These are phyloP conservation scores for Etia nguti DNA, from an alignment of 2,113 vertebrate genomes.

Conservation along the genomic window DNA sequence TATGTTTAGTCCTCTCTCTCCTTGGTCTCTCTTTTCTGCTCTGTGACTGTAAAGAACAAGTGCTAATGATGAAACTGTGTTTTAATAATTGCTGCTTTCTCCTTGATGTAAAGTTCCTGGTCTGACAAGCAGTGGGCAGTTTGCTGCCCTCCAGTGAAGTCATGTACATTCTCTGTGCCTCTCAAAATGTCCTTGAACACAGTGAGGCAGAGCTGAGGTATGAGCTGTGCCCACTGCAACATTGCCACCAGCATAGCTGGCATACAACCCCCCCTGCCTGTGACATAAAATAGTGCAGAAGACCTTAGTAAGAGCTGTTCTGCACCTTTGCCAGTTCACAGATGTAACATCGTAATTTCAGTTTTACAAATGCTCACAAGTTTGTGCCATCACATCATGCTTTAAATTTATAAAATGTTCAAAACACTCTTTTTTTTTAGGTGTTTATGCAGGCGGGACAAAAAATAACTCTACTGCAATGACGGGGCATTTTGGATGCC, in stretches of 20 bases:
- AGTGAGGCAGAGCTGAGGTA: slow-evolving; percentile 27
- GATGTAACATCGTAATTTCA: background rate
- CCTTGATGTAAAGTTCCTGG: background rate
- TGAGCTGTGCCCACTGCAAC: slow-evolving; percentile 42
- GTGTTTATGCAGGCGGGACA: background rate
- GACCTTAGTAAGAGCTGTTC: background rate
- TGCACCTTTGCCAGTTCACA: background rate
- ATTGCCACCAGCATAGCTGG: slow-evolving; percentile 12
- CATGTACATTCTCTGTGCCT: background rate
- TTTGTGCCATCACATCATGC: background rate
- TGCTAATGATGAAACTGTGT: background rate
- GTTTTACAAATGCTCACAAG: background rate
- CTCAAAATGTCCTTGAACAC: slow-evolving; percentile 63
- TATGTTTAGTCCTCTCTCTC: background rate
- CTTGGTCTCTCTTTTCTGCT: background rate
- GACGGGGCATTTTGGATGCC: background rate
- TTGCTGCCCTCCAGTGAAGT: background rate
- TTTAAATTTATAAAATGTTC: background rate
- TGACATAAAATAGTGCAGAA: slow-evolving; percentile 29
- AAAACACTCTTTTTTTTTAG: background rate
- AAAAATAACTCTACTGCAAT: background rate
- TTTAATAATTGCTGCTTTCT: background rate
- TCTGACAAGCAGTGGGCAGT: background rate
- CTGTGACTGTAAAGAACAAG: background rate
- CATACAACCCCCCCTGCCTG: slow-evolving; percentile 56